Percentiles rank a stretch among this genome's conserved stretches.
phyloP scores from a whole-genome alignment of 2,888 invertebrate genomes.

The Limnephilus marmoratus region DNA sequence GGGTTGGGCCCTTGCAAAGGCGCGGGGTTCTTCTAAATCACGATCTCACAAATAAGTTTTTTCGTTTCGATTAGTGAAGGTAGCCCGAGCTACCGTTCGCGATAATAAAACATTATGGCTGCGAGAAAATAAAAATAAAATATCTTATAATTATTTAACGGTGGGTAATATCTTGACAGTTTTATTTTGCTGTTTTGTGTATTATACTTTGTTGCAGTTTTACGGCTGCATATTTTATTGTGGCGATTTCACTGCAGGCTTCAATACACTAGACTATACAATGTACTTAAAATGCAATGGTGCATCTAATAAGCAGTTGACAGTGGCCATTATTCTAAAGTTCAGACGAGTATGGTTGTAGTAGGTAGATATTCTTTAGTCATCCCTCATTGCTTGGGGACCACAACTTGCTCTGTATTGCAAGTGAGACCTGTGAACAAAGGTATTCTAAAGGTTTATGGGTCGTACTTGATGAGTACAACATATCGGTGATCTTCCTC shows the following conservation, averaged over 20 bases:
- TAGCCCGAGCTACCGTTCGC: slow-evolving; percentile 36
- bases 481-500: background rate
- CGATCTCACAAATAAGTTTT: slow-evolving; percentile 59
- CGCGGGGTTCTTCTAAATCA: slow-evolving; percentile 53
- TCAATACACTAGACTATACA: background rate
- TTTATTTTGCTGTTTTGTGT: background rate
- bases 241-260: background rate
- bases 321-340: background rate
- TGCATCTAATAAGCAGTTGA: background rate
- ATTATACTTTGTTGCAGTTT: background rate
- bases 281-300: background rate
- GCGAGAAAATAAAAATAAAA: background rate
- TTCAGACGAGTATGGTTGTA: background rate
- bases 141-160: slow-evolving; percentile 20
- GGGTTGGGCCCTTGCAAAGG: slow-evolving; percentile 2
- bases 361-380: background rate
- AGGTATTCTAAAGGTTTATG: background rate
- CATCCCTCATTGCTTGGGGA: background rate
- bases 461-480: background rate
- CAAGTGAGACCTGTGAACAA: background rate
- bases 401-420: background rate
- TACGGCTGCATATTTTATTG: background rate
- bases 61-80: slow-evolving; percentile 44
- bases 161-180: background rate
- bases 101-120: slow-evolving; percentile 45